Percentiles rank a stretch among this genome's conserved stretches.
Conservation (phyloP, 2,888 invertebrate genomes). For the Oxycera nigricornis region DNA sequence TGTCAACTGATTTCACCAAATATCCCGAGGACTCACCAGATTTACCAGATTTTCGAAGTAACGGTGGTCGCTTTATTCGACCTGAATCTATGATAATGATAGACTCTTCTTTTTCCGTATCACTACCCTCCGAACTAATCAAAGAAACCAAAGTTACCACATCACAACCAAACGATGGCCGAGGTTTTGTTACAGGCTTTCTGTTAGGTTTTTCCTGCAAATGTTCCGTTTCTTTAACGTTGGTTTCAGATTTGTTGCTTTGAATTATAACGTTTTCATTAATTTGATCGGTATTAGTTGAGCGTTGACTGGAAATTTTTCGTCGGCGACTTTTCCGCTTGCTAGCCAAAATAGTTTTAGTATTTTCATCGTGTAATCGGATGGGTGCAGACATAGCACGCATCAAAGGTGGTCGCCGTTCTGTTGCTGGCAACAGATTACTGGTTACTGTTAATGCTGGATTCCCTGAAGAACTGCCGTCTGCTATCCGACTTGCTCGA, state of each 20-base stretch:
- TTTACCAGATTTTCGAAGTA: slow-evolving; percentile 60
- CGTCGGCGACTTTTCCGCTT: slow-evolving; percentile 55
- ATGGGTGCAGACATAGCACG: slow-evolving; percentile 63
- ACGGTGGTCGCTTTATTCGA: slow-evolving; percentile 55
- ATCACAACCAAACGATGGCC: slow-evolving; percentile 57
- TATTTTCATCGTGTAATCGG: slow-evolving; percentile 55
- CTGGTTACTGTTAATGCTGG: slow-evolving; percentile 30
- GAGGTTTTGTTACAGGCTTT: slow-evolving; percentile 52
- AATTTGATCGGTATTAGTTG: neutral
- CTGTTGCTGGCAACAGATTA: slow-evolving; percentile 54
- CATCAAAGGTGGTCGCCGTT: slow-evolving; percentile 58
- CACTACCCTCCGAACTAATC: slow-evolving; percentile 71
- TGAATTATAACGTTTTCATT: slow-evolving; percentile 24
- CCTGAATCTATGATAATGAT: slow-evolving; percentile 47
- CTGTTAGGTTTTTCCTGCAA: slow-evolving; percentile 50
- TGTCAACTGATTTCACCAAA: neutral
- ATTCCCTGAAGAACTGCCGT: neutral
- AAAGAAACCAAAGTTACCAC: slow-evolving; percentile 74
- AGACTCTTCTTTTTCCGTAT: slow-evolving; percentile 65
- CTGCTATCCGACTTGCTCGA: slow-evolving; percentile 47
- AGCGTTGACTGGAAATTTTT: neutral
- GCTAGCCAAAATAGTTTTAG: slow-evolving; percentile 52
- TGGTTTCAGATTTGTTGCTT: slow-evolving; percentile 13
- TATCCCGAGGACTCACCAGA: slow-evolving; percentile 55
- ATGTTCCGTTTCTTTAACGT: slow-evolving; percentile 40